These are phyloP conservation scores for Drosophila paucipuncta DNA, from an alignment of 2,888 invertebrate species.

Conservation along the genomic window DNA sequence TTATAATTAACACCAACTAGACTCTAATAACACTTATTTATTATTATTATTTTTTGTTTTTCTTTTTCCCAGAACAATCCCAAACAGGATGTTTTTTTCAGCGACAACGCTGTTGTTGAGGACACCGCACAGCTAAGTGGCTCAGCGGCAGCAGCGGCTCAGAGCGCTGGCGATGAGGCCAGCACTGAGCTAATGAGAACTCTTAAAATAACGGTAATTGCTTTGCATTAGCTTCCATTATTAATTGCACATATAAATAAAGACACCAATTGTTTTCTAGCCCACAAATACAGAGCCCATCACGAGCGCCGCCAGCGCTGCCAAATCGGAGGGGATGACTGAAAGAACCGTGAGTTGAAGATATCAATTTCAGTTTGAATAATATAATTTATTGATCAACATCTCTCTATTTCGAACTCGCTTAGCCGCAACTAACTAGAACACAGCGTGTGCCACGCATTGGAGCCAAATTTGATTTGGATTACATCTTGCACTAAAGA, in stretches of 20 bases:
- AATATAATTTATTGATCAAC: neutral
- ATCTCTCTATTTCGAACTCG: neutral
- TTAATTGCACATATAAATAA: neutral
- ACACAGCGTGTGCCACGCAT: conserved; percentile 76
- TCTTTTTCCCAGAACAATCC: neutral
- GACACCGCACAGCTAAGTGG: neutral
- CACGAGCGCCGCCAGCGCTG: neutral
- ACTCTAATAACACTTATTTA: neutral
- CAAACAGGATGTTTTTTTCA: conserved; percentile 5
- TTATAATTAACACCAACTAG: neutral
- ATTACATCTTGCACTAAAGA: conserved; percentile 55
- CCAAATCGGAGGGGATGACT: neutral
- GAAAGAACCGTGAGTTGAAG: conserved; percentile 12
- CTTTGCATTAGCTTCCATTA: neutral
- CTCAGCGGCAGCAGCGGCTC: neutral
- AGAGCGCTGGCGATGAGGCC: conserved; percentile 13
- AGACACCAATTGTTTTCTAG: neutral
- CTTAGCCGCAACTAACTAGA: conserved; percentile 34
- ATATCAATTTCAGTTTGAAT: neutral
- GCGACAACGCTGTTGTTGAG: neutral
- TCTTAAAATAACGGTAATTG: conserved; percentile 43
- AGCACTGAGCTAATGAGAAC: conserved; percentile 36
- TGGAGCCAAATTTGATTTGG: conserved; percentile 78
- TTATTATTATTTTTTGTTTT: neutral
- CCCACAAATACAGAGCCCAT: conserved; percentile 8